phyloP scores from a whole-genome alignment of 2,797 vertebrate species.

The Chaunax sp. region DNA sequence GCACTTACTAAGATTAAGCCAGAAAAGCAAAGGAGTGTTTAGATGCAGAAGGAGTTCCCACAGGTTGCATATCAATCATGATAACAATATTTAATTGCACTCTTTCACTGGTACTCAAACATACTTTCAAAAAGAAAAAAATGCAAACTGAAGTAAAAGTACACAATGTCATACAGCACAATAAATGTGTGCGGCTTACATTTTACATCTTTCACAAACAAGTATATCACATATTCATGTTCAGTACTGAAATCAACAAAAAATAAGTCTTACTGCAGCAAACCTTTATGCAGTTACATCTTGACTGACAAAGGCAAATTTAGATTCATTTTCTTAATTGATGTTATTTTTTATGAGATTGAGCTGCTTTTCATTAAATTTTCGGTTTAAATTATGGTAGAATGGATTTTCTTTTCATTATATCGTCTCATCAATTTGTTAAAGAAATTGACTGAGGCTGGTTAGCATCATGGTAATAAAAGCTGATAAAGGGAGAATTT shows the following conservation, averaged over 20 bases:
- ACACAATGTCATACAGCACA: background rate
- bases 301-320: too few species aligned
- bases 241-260: background rate
- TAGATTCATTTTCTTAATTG: too few species aligned
- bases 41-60: too few species aligned
- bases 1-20: too few species aligned
- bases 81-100: too few species aligned
- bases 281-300: background rate
- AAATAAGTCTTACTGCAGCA: background rate
- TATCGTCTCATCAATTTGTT: constrained; percentile 2
- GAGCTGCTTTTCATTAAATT: too few species aligned
- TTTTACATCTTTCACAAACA: background rate
- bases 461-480: background rate
- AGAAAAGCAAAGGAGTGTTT: too few species aligned
- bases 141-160: background rate
- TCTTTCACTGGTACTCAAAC: too few species aligned
- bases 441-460: background rate
- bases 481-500: background rate
- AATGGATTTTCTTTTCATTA: too few species aligned
- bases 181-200: background rate
- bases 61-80: too few species aligned
- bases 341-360: too few species aligned
- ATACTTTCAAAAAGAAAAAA: background rate
- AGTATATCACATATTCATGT: background rate
- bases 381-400: too few species aligned